Evolutionary conservation across 2,888 invertebrate genomes (phyloP).

Genomic region (Taphrorychus bicolor): DNA sequence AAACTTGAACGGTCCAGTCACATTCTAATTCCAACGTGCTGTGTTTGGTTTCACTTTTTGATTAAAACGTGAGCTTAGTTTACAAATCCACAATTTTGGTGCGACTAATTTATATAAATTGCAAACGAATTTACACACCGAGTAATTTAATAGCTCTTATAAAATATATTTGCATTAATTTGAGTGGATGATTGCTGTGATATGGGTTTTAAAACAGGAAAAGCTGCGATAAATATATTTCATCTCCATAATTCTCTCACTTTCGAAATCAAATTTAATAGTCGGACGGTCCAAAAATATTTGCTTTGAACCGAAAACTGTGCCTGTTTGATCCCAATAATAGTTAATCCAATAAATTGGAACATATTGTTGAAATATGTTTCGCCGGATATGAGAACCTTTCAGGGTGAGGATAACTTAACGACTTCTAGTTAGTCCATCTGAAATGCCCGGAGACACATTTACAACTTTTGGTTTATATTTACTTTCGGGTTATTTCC

Average conservation of each 20-base stretch:
- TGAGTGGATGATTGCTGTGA: not conserved
- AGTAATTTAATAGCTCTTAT: too few relatives aligned
- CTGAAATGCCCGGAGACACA: constrained; percentile 56
- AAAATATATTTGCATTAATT: not conserved
- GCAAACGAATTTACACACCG: too few relatives aligned
- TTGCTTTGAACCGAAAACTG: constrained; percentile 45
- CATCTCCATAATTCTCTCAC: constrained; percentile 12
- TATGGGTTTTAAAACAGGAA: not conserved
- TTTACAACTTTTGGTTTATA: constrained; percentile 50
- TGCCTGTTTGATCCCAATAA: constrained; percentile 46
- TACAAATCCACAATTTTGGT: too few relatives aligned
- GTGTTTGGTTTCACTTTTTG: too few relatives aligned
- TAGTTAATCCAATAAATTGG: constrained; percentile 33
- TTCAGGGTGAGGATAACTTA: constrained; percentile 55
- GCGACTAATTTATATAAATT: too few relatives aligned
- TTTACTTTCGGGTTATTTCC: constrained; percentile 44
- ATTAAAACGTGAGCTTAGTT: too few relatives aligned
- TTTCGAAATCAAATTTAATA: constrained; percentile 12
- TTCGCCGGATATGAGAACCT: constrained; percentile 54
- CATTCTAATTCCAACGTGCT: too few relatives aligned
- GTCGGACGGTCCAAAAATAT: constrained; percentile 38
- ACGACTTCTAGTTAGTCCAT: constrained; percentile 57
- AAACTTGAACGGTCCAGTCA: too few relatives aligned
- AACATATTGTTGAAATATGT: constrained; percentile 26
- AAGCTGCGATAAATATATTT: constrained; percentile 9